phyloP scores from a whole-genome alignment of 2,797 vertebrate species.

The Anisognathus igniventris region DNA sequence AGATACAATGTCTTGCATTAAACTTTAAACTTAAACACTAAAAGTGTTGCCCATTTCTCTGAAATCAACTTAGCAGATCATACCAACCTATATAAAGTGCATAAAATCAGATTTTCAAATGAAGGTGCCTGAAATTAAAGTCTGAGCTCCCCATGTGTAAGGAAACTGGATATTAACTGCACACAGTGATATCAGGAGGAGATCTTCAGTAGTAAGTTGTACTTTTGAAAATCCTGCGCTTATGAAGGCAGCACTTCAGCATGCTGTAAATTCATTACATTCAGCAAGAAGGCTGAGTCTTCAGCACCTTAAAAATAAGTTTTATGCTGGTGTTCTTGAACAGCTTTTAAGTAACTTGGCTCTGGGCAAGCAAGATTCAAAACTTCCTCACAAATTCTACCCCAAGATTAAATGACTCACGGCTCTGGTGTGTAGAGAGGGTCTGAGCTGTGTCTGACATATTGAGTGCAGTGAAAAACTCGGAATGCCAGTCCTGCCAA shows the following conservation, averaged over 20 bases:
- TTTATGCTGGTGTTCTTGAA: not conserved
- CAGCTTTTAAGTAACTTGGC: not conserved
- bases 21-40: not conserved
- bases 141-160: not conserved
- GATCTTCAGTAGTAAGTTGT: not conserved
- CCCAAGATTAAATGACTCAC: constrained; percentile 72
- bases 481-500: constrained; percentile 95
- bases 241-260: not conserved
- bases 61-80: not conserved
- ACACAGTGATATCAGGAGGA: not conserved
- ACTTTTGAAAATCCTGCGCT: not conserved
- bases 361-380: not conserved
- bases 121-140: not conserved
- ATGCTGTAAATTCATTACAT: not conserved
- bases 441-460: constrained; percentile 94
- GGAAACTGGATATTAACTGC: not conserved
- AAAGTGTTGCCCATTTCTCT: not conserved
- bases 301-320: not conserved
- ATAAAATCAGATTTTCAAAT: not conserved
- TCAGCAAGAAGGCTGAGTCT: not conserved
- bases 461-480: constrained; percentile 98
- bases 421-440: constrained; percentile 97
- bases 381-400: not conserved
- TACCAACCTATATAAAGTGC: not conserved
- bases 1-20: not conserved